Conservation (phyloP, 92 coral and sea anemone species). For the Desmophyllum pertusum region DNA sequence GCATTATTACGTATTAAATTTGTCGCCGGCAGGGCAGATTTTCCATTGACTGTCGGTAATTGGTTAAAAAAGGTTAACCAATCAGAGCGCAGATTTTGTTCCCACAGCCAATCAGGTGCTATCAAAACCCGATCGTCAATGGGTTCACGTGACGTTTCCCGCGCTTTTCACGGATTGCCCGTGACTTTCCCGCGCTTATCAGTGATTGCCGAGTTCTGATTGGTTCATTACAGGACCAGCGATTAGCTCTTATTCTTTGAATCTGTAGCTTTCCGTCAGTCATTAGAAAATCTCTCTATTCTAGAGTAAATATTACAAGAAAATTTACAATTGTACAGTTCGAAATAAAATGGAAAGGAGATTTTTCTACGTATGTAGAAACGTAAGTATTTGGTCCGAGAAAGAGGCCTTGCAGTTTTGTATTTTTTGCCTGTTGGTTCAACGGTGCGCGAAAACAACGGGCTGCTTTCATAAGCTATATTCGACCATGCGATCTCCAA, state of each 20-base stretch:
- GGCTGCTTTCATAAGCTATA: background rate
- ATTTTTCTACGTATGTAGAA: conserved; percentile 2
- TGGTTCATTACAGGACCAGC: background rate
- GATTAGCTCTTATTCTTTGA: background rate
- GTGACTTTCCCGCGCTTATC: conserved; percentile 20
- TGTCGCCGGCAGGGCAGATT: background rate
- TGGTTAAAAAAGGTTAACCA: background rate
- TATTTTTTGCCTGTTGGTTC: background rate
- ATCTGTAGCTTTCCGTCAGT: background rate
- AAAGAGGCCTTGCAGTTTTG: background rate
- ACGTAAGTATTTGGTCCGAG: background rate
- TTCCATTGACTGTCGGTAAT: background rate
- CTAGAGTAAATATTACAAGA: conserved; percentile 5
- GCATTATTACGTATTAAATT: background rate
- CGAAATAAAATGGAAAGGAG: background rate
- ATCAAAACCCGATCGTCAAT: background rate
- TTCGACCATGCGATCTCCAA: background rate
- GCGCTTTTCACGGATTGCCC: background rate
- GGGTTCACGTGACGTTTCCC: background rate
- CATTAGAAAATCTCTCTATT: background rate
- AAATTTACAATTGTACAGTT: conserved; percentile 18
- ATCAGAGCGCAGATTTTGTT: background rate
- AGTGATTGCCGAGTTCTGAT: background rate
- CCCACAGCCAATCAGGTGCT: conserved; percentile 14
- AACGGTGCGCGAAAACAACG: background rate